Evolutionary conservation across 2,888 invertebrate species (phyloP), one percentile per base, ranked within the genome.

Genomic region (Nowickia ferox): DNA sequence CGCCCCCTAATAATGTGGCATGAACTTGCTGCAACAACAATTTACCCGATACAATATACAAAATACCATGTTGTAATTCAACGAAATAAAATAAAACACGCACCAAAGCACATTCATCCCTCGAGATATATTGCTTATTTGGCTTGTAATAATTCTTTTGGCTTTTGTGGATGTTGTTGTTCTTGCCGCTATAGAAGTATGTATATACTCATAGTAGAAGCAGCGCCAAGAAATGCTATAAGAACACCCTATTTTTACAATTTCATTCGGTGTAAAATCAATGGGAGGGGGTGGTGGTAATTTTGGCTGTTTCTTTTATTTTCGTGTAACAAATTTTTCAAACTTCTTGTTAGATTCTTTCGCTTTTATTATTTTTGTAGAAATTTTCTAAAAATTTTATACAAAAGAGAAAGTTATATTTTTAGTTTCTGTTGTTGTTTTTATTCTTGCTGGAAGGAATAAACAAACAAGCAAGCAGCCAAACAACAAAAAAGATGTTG

Each of bases 81-180:
- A 91, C 90, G 89, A 91, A 91, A 92, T 91, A 91, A 91, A 91
- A 92, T 91, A 92, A 92, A 92, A 91, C 91, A 91, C 91, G 91
- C 91, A 92, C 91, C 91, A 91, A 90, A 90, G 92, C 91, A 91
- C 92, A 91, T 91, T 91, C 91, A 92, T 91, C 91, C 91, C 91
- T 90, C 91, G 91, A 91, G 91, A 91, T 91, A 91, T 91, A 91
- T 91, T 90, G 92, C 91, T 91, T 91, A 91, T 92, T 92, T 91
- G 91, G 90, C 89, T 90, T 89, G 89, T 89, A 92, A 91, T 91
- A 92, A 91, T 91, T 91, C 91, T 91, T 75, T 75, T 75, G 51
- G 68, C 75, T 19, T 78, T 63, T 55, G 17, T 71, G 15, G 17
- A 63, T 53, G 30, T 42, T 68, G 38, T 61, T 78, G n/a, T 69